Conservation (phyloP, 2,888 invertebrate genomes). For the Eupithecia dodoneata region DNA sequence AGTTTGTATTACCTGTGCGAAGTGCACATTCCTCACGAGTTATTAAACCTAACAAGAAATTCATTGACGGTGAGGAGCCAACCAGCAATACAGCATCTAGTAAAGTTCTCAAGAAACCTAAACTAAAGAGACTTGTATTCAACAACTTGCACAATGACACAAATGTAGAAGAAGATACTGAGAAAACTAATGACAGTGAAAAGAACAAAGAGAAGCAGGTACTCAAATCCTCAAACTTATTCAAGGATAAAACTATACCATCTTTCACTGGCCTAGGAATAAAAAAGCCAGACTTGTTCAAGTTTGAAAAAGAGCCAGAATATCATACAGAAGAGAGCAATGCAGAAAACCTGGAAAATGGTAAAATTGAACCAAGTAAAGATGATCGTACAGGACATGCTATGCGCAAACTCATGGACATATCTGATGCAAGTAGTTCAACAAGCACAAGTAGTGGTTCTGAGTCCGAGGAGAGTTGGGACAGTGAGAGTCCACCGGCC, state of each 20-base stretch:
- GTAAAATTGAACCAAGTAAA: conserved; percentile 66
- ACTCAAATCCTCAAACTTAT: conserved; percentile 68
- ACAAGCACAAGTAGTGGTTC: conserved; percentile 77
- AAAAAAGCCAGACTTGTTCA: conserved; percentile 72
- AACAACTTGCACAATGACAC: conserved; percentile 74
- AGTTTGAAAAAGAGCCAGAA: conserved; percentile 74
- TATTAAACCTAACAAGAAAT: conserved; percentile 94
- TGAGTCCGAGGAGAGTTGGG: conserved; percentile 78
- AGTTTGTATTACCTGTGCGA: conserved; percentile 91
- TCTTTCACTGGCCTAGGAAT: conserved; percentile 70
- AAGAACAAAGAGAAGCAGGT: conserved; percentile 65
- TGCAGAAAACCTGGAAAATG: conserved; percentile 67
- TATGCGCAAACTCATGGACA: conserved; percentile 78
- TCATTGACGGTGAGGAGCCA: conserved; percentile 88
- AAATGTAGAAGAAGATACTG: conserved; percentile 64
- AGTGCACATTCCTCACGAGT: conserved; percentile 94
- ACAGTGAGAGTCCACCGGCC: conserved; percentile 70
- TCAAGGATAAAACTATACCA: conserved; percentile 77
- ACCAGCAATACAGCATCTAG: conserved; percentile 61
- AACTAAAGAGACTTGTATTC: conserved; percentile 77
- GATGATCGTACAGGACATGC: conserved; percentile 78
- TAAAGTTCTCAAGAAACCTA: conserved; percentile 81
- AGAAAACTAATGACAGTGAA: conserved; percentile 64
- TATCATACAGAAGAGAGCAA: conserved; percentile 74
- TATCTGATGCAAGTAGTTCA: conserved; percentile 79